Conservation (phyloP, 2,888 invertebrate genomes). For the Ectemnius lituratus region DNA sequence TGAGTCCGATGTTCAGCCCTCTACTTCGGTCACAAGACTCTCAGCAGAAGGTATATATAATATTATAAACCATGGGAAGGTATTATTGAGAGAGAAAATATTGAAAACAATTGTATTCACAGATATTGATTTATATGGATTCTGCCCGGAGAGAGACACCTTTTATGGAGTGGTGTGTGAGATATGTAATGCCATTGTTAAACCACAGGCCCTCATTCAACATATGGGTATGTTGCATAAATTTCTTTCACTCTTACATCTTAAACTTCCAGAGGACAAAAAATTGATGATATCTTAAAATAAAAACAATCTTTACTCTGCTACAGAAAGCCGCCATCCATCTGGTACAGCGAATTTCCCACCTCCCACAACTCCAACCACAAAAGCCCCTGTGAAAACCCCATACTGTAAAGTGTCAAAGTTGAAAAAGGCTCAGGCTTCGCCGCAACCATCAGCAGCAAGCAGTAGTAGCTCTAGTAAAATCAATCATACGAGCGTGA, state of each 20-base stretch:
- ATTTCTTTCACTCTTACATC: no score
- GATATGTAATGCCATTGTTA: conserved; percentile 87
- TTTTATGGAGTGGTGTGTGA: conserved; percentile 89
- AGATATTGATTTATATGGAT: conserved; percentile 87
- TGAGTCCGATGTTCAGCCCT: conserved; percentile 72
- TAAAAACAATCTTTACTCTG: conserved; percentile 29
- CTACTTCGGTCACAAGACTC: conserved; percentile 74
- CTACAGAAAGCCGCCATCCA: conserved; percentile 74
- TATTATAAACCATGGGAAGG: not conserved
- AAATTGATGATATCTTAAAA: not conserved
- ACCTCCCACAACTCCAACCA: conserved; percentile 69
- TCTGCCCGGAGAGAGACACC: conserved; percentile 88
- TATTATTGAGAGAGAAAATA: no score
- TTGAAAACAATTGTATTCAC: conserved; percentile 56
- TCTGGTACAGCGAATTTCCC: conserved; percentile 72
- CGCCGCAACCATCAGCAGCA: conserved; percentile 40
- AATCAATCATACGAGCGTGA: conserved; percentile 69
- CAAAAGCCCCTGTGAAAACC: conserved; percentile 70
- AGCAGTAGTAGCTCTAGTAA: conserved; percentile 33
- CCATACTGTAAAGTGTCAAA: conserved; percentile 76
- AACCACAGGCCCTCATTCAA: conserved; percentile 87
- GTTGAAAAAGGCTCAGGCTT: conserved; percentile 69
- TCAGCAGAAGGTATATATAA: conserved; percentile 72
- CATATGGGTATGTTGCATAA: conserved; percentile 81
- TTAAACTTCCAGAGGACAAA: not conserved